Evolutionary conservation across 2,888 invertebrate species (phyloP), one percentile per base, ranked within the genome.

Genomic region (Physocephala rufipes): DNA sequence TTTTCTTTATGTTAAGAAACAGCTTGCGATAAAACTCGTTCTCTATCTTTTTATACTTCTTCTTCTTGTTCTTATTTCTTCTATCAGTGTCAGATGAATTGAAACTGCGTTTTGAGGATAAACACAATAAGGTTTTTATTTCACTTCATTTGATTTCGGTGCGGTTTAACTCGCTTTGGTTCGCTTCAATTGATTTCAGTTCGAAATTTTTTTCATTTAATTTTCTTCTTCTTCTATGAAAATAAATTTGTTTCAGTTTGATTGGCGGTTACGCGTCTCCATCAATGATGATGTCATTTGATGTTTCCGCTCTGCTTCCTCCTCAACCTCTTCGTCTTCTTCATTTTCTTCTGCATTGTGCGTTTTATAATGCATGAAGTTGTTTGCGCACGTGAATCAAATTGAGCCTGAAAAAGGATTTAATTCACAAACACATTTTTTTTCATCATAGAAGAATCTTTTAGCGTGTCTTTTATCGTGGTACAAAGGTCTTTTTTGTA

Each of bases 391-490:
- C 68, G 67, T 70, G 74, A 77, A 80, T 77, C 79, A 83, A 83
- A 84, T 83, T 84, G 83, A 84, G 83, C 84, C 82, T 82, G 82
- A 84, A 84, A 82, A 84, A 82, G 84, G 82, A 83, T 83, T 83
- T 81, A 82, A 81, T 81, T 77, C 79, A 75, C 78, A 75, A 77
- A 80, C 79, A 75, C 73, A 73, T 16, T 55, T 55, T 61, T 58
- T 45, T 63, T 49, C 19, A 19, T 19, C 19, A 71, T 59, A 36
- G 5, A 36, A 36, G 5, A 36, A 36, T 36, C 9, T 36, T 36
- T 4, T 36, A 36, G 9, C 5, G 4, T 36, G 36, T 36, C 9
- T 9, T 36, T 36, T 9, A 7, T 36, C 36, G 36, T 36, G 9
- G 36, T 7, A 36, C 36, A 36, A 36, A n/a, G n/a, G 36, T 53